Conservation (phyloP, 1,140 invertebrate species). For the Oscheius sp. region DNA sequence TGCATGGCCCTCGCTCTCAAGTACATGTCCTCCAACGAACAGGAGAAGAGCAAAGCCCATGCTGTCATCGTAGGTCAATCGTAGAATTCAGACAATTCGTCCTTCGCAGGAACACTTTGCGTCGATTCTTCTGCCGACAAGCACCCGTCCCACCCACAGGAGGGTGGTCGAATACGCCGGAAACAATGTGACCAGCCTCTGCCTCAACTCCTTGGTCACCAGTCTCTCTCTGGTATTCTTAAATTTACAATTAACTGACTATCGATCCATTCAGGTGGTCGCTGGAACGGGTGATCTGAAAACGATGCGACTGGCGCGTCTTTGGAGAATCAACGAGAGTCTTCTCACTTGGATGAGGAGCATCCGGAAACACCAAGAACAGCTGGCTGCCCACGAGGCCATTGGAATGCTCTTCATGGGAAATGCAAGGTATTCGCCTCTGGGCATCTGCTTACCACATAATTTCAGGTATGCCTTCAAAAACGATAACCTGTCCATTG, state of each 20-base stretch:
- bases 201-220: not conserved
- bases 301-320: not conserved
- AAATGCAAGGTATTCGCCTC: slow-evolving; percentile 6
- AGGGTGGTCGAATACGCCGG: not conserved
- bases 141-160: not conserved
- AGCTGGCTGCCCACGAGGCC: slow-evolving; percentile 17
- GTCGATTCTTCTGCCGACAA: not conserved
- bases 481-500: slow-evolving; percentile 18
- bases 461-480: slow-evolving; percentile 16
- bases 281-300: slow-evolving; percentile 21
- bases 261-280: slow-evolving; percentile 8
- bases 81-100: not conserved
- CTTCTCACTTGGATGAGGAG: slow-evolving; percentile 11
- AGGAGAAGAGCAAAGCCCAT: not conserved
- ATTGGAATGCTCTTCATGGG: slow-evolving; percentile 23
- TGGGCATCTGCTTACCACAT: not conserved
- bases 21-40: not conserved
- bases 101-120: not conserved
- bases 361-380: slow-evolving; percentile 13
- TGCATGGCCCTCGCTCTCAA: not conserved
- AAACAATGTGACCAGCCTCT: not conserved
- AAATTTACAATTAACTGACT: not conserved
- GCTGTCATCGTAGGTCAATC: not conserved
- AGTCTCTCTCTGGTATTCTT: not conserved
- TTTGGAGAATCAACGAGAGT: not conserved